These are phyloP conservation scores for Notodromas monacha DNA, from an alignment of 2,888 invertebrate genomes.

Conservation along the genomic window DNA sequence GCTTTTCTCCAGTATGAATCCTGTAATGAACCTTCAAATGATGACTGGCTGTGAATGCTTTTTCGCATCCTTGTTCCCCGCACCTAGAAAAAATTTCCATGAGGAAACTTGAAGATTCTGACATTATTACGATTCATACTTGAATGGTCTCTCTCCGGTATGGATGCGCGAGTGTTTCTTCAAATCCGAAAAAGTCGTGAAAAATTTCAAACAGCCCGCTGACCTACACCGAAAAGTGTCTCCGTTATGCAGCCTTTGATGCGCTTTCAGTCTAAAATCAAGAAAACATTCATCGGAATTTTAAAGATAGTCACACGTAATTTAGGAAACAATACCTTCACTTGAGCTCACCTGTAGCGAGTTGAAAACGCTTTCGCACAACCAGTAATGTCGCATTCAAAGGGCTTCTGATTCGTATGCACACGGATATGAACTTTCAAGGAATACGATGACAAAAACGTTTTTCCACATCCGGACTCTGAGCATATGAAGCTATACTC, in stretches of 20 bases:
- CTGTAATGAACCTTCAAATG: no score
- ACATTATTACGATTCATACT: no score
- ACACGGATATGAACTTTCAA: slow-evolving; percentile 72
- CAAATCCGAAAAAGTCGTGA: slow-evolving; percentile 70
- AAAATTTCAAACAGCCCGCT: slow-evolving; percentile 50
- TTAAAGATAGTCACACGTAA: neutral
- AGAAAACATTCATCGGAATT: slow-evolving; percentile 7
- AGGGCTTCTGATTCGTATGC: slow-evolving; percentile 70
- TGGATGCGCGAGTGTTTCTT: slow-evolving; percentile 76
- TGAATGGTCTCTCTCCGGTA: slow-evolving; percentile 32
- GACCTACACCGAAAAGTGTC: slow-evolving; percentile 70
- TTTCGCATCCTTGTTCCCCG: no score
- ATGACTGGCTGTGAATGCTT: no score
- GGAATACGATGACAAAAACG: slow-evolving; percentile 76
- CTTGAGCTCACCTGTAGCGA: slow-evolving; percentile 39
- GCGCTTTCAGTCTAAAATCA: slow-evolving; percentile 35
- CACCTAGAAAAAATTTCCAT: no score
- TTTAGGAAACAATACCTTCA: neutral
- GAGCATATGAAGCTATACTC: slow-evolving; percentile 75
- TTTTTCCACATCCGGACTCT: slow-evolving; percentile 55
- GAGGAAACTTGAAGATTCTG: no score
- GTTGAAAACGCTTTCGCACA: slow-evolving; percentile 84
- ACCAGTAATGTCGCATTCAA: slow-evolving; percentile 41
- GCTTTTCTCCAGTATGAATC: no score
- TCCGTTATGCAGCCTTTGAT: slow-evolving; percentile 66